A percentile compares a stretch with the other conserved stretches of the same genome.
Evolutionary conservation across 1,140 invertebrate genomes (phyloP).

Genomic region (Tetranychus cinnabarinus): DNA sequence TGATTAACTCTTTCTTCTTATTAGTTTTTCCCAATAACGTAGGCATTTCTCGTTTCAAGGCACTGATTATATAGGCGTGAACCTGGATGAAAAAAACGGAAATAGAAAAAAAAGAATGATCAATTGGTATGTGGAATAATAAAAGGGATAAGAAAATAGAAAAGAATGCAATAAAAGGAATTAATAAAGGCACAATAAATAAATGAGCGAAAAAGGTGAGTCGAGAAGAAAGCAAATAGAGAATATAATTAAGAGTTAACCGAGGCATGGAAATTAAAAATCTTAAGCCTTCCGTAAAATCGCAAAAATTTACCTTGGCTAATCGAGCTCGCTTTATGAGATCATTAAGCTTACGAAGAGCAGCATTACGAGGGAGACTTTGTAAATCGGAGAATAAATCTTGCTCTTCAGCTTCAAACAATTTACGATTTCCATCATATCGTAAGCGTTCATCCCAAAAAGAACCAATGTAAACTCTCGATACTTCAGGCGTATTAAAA

Average conservation of each 20-base stretch:
- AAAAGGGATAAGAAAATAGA: background rate
- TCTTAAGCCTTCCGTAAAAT: background rate
- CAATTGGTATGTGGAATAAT: background rate
- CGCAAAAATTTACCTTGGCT: conserved; percentile 25
- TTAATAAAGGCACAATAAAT: background rate
- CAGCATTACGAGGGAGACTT: conserved; percentile 30
- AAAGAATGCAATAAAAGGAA: too few species aligned
- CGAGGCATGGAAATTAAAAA: background rate
- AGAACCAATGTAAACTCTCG: conserved; percentile 34
- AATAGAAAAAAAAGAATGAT: background rate
- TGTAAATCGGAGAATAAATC: conserved; percentile 33
- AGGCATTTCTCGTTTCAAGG: conserved; percentile 33
- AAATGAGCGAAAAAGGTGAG: background rate
- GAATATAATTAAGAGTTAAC: background rate
- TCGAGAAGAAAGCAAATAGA: background rate
- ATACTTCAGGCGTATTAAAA: conserved; percentile 35
- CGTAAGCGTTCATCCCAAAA: conserved; percentile 36
- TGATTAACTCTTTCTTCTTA: conserved; percentile 36
- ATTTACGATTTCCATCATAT: conserved; percentile 29
- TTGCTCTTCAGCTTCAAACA: conserved; percentile 33
- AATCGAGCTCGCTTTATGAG: conserved; percentile 33
- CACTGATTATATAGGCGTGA: conserved; percentile 32
- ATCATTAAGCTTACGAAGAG: conserved; percentile 33
- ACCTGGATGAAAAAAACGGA: conserved; percentile 18
- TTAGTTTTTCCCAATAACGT: conserved; percentile 34